Conservation (phyloP, 2,113 vertebrate species). For the Atherinomorus stipes region DNA sequence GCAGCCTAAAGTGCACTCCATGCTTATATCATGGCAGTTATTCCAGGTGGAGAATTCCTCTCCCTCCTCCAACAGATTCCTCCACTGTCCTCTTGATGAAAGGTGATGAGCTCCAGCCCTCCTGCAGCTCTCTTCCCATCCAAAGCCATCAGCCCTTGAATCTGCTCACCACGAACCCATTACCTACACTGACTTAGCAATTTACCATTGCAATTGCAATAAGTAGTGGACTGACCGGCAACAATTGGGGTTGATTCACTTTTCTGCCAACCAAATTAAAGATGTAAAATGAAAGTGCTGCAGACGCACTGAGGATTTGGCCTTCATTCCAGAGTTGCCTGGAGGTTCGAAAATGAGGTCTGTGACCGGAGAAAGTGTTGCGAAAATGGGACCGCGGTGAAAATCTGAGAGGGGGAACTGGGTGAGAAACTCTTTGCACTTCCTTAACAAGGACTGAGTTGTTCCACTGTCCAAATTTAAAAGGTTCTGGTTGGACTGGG, state of each 20-base stretch:
- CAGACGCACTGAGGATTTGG: slow-evolving; percentile 36
- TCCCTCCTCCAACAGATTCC: slow-evolving; percentile 42
- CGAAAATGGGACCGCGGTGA: slow-evolving; percentile 42
- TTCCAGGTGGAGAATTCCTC: slow-evolving; percentile 58
- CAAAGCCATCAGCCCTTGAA: slow-evolving; percentile 46
- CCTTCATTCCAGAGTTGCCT: slow-evolving; percentile 45
- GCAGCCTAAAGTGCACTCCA: slow-evolving; percentile 7
- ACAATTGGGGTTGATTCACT: slow-evolving; percentile 63
- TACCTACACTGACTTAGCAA: slow-evolving; percentile 56
- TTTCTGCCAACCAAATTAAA: slow-evolving; percentile 60
- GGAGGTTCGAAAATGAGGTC: slow-evolving; percentile 36
- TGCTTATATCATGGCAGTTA: slow-evolving; percentile 40
- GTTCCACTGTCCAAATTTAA: slow-evolving; percentile 40
- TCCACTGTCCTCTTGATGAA: slow-evolving; percentile 40
- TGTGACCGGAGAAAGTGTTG: slow-evolving; percentile 28
- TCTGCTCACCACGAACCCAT: slow-evolving; percentile 54
- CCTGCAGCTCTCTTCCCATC: slow-evolving; percentile 23
- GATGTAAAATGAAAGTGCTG: slow-evolving; percentile 63
- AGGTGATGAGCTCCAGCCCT: slow-evolving; percentile 42
- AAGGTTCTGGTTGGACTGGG: slow-evolving; percentile 11
- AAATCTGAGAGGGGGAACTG: slow-evolving; percentile 33
- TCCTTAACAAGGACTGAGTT: slow-evolving; percentile 23
- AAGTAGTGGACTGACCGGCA: slow-evolving; percentile 39
- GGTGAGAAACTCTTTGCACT: slow-evolving; percentile 39
- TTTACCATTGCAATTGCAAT: slow-evolving; percentile 48